These are phyloP conservation scores for Belgica antarctica DNA, from an alignment of 2,888 invertebrate genomes.

Conservation along the genomic window DNA sequence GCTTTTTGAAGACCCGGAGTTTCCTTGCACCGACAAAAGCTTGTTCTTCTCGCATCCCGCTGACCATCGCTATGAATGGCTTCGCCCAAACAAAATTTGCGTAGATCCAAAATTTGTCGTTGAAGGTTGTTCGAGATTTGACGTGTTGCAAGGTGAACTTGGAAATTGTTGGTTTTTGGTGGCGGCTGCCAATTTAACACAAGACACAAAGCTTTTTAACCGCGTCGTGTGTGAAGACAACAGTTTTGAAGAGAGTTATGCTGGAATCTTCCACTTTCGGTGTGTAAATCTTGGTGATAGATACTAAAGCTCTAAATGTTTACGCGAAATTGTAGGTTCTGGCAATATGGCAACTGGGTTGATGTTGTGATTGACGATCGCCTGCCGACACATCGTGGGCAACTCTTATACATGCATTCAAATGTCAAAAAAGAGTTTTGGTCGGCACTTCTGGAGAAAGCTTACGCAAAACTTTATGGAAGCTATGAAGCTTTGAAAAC, in stretches of 20 bases:
- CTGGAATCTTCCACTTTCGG: constrained; percentile 89
- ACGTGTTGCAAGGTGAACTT: constrained; percentile 84
- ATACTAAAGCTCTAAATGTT: not conserved
- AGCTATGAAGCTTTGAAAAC: constrained; percentile 96
- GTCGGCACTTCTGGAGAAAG: constrained; percentile 86
- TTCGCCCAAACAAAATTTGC: constrained; percentile 82
- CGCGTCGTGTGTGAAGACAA: constrained; percentile 59
- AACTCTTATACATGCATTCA: constrained; percentile 72
- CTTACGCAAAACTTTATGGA: constrained; percentile 74
- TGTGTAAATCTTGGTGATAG: constrained; percentile 49
- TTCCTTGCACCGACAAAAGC: too few relatives aligned
- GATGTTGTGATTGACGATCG: constrained; percentile 85
- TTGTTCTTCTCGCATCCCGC: too few relatives aligned
- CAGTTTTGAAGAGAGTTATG: constrained; percentile 82
- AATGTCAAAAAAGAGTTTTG: constrained; percentile 81
- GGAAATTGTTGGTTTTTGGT: not conserved
- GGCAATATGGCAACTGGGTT: constrained; percentile 85
- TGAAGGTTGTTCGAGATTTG: constrained; percentile 88
- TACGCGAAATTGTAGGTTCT: constrained; percentile 60
- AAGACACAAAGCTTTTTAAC: not conserved
- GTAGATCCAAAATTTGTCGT: constrained; percentile 80
- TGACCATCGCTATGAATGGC: too few relatives aligned
- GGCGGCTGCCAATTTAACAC: not conserved
- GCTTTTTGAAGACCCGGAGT: too few relatives aligned
- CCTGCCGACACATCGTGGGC: constrained; percentile 74